These are phyloP conservation scores for Phenganax subtilis DNA, from an alignment of 92 coral and sea anemone genomes.

Conservation along the genomic window DNA sequence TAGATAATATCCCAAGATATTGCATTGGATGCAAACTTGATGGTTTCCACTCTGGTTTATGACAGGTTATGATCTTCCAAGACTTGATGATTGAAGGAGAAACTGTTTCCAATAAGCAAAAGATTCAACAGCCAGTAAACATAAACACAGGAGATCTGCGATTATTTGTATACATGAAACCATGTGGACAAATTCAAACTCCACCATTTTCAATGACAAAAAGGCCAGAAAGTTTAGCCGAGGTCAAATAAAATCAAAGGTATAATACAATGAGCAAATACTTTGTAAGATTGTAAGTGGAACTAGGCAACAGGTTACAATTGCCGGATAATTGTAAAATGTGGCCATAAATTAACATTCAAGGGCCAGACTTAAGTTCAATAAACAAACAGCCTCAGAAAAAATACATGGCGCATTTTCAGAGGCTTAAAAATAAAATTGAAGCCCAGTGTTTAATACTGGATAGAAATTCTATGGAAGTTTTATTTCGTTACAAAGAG, in stretches of 20 bases:
- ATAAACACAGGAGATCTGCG: too few relatives aligned
- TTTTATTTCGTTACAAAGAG: neutral
- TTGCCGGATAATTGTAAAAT: neutral
- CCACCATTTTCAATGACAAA: too few relatives aligned
- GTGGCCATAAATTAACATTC: constrained; percentile 13
- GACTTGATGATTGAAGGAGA: too few relatives aligned
- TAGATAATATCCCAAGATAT: too few relatives aligned
- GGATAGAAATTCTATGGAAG: neutral
- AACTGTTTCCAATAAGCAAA: too few relatives aligned
- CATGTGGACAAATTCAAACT: too few relatives aligned
- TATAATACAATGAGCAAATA: neutral
- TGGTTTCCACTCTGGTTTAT: too few relatives aligned
- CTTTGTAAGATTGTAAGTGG: neutral
- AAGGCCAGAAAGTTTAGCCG: neutral
- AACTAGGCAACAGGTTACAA: constrained; percentile 1
- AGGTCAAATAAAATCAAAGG: neutral
- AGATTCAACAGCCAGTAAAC: too few relatives aligned
- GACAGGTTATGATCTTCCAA: too few relatives aligned
- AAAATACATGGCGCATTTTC: neutral
- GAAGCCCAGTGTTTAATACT: neutral
- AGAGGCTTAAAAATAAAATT: too few relatives aligned
- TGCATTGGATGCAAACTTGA: too few relatives aligned
- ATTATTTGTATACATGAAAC: too few relatives aligned
- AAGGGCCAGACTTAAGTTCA: neutral
- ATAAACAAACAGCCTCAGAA: neutral